Evolutionary conservation across 2,797 vertebrate species (phyloP), one percentile per base, ranked within the genome.

Genomic region (Micropoecilia bifurca): DNA sequence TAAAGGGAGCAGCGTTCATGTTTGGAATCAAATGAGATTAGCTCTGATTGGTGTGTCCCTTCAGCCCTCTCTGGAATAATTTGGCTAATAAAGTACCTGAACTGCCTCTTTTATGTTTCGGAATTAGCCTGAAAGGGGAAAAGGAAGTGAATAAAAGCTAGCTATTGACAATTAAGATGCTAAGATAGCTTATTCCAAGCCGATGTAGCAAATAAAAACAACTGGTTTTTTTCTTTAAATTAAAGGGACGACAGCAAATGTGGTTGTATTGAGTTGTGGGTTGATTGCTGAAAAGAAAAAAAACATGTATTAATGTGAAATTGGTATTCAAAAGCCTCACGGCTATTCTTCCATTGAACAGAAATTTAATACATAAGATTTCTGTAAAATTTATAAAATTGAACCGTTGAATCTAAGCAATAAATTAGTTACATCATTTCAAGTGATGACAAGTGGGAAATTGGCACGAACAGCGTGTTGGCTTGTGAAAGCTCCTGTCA

Each of bases 11-110:
- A 75, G 88, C 63, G 77, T 89, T 90, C 83, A 84, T 91, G 90
- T 91, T 92, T 88, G 84, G 90, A 92, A 91, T 91, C 88, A 91
- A 92, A 93, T 61, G 55, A 92, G 84, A 93, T 94, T 90, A 91
- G 87, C 91, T 82, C 68, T 86, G 89, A 93, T 93, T 92, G 92
- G 84, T 90, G 85, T 83, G 85, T 93, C 83, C 80, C 85, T 77
- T 90, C 86, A 83, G 87, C 66, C 85, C 88, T 83, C 89, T 88
- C 85, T 87, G 84, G 77, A 89, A 90, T 92, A 83, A 90, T 92
- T 91, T 87, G 77, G 80, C 85, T 87, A 90, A 90, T 91, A 86
- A 92, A 90, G 88, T 90, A 91, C 85, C 84, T 86, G 80, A 80
- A 76, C 47, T 36, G 73, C 57, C 13, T 28, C 55, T 46, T 66